A percentile compares a stretch with the other conserved stretches of the same genome.
Evolutionary conservation across 1,140 invertebrate genomes (phyloP).

Genomic region (Riptortus pedestris): DNA sequence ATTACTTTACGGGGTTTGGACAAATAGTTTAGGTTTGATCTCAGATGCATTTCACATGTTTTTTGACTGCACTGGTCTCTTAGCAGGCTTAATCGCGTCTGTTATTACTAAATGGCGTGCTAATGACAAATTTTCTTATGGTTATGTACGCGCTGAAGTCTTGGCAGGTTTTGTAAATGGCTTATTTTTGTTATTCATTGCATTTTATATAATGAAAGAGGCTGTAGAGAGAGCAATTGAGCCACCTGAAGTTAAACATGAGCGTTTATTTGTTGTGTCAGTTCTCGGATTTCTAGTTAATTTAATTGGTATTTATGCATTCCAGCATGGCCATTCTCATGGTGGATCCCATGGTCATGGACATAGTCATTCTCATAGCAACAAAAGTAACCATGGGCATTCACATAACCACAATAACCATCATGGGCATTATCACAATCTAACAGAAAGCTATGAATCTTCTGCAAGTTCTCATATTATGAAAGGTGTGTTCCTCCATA

Average conservation of each 20-base stretch:
- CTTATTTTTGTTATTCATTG: slow-evolving; percentile 86
- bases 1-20: slow-evolving; percentile 88
- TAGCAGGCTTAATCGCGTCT: slow-evolving; percentile 85
- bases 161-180: slow-evolving; percentile 95
- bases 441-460: neutral
- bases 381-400: slow-evolving; percentile 35
- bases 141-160: slow-evolving; percentile 91
- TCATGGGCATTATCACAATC: slow-evolving; percentile 34
- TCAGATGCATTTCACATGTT: slow-evolving; percentile 99
- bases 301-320: slow-evolving; percentile 90
- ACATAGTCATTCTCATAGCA: slow-evolving; percentile 42
- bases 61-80: slow-evolving; percentile 91
- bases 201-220: slow-evolving; percentile 92
- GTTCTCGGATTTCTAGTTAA: slow-evolving; percentile 89
- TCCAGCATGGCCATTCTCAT: slow-evolving; percentile 79
- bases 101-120: slow-evolving; percentile 88
- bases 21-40: slow-evolving; percentile 88
- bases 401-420: slow-evolving; percentile 35
- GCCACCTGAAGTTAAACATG: slow-evolving; percentile 90
- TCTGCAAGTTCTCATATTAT: slow-evolving; percentile 55
- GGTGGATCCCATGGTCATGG: slow-evolving; percentile 44
- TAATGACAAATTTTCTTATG: slow-evolving; percentile 88
- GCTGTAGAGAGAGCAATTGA: slow-evolving; percentile 84
- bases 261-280: slow-evolving; percentile 81
- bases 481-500: slow-evolving; percentile 85